These are phyloP conservation scores for Sylvicola fuscatus DNA, from an alignment of 2,888 invertebrate genomes.

Conservation along the genomic window DNA sequence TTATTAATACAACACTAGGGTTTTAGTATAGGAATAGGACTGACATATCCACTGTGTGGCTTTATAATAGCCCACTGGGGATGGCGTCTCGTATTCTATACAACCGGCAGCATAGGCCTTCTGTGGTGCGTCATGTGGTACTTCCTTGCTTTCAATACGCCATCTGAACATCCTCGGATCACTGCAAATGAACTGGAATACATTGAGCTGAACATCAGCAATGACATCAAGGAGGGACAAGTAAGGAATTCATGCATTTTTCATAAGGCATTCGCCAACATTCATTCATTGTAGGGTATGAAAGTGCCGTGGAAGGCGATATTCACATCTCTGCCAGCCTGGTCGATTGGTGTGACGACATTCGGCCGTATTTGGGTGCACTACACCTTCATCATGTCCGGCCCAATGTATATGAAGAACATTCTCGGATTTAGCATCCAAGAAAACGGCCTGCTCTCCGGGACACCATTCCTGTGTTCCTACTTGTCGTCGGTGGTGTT, in stretches of 20 bases:
- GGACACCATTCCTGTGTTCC: conserved; percentile 46
- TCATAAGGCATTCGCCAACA: no score
- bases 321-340: conserved; percentile 39
- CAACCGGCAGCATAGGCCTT: conserved; percentile 40
- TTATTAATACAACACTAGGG: conserved; percentile 21
- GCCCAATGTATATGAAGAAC: conserved; percentile 49
- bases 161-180: conserved; percentile 44
- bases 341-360: conserved; percentile 50
- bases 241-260: no score
- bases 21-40: conserved; percentile 51
- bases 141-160: conserved; percentile 43
- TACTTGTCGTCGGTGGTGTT: conserved; percentile 48
- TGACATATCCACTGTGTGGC: conserved; percentile 48
- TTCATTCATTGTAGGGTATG: no score
- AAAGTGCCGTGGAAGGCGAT: conserved; percentile 44
- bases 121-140: conserved; percentile 49
- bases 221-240: conserved; percentile 27
- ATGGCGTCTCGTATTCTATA: conserved; percentile 48
- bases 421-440: conserved; percentile 46
- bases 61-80: conserved; percentile 45
- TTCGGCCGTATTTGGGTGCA: conserved; percentile 58
- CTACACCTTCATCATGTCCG: conserved; percentile 48
- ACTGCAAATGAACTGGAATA: conserved; percentile 39
- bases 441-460: conserved; percentile 45
- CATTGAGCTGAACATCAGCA: conserved; percentile 38